phyloP scores from a whole-genome alignment of 2,888 invertebrate species.

The Creontiades dilutus region DNA sequence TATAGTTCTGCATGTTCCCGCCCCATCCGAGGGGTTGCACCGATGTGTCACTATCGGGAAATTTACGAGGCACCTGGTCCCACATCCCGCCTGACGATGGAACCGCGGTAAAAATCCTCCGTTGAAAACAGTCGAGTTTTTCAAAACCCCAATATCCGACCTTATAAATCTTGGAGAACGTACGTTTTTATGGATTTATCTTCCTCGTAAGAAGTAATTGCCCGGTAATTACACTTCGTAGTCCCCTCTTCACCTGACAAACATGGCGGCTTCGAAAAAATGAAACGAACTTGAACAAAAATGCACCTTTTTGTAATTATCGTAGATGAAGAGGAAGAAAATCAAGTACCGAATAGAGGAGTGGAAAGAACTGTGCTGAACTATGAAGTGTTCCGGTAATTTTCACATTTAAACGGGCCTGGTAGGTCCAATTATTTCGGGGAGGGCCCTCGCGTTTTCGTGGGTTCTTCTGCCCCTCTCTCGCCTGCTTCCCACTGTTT shows the following conservation, averaged over 20 bases:
- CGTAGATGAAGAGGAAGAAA: background rate
- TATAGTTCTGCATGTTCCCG: conserved; percentile 46
- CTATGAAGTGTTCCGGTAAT: conserved; percentile 68
- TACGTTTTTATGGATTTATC: conserved; percentile 1
- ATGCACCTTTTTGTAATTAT: background rate
- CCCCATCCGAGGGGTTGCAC: conserved; percentile 48
- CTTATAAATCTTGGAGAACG: conserved; percentile 44
- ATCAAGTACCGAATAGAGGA: conserved; percentile 3
- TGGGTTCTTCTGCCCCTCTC: conserved; percentile 39
- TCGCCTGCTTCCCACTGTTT: conserved; percentile 18
- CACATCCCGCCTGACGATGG: conserved; percentile 9
- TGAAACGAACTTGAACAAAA: background rate
- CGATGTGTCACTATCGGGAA: conserved; percentile 40
- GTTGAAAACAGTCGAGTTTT: background rate
- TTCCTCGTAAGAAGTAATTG: conserved; percentile 33
- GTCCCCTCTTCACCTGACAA: background rate
- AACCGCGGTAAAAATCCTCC: background rate
- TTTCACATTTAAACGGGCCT: conserved; percentile 66
- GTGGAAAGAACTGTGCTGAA: conserved; percentile 64
- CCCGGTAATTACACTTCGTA: conserved; percentile 18
- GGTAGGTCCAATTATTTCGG: conserved; percentile 65
- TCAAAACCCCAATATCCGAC: background rate
- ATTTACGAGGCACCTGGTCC: conserved; percentile 64
- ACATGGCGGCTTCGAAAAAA: background rate
- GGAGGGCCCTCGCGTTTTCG: conserved; percentile 46